These are phyloP conservation scores for Psittacus erithacus DNA, from an alignment of 2,113 vertebrate genomes.

Conservation along the genomic window DNA sequence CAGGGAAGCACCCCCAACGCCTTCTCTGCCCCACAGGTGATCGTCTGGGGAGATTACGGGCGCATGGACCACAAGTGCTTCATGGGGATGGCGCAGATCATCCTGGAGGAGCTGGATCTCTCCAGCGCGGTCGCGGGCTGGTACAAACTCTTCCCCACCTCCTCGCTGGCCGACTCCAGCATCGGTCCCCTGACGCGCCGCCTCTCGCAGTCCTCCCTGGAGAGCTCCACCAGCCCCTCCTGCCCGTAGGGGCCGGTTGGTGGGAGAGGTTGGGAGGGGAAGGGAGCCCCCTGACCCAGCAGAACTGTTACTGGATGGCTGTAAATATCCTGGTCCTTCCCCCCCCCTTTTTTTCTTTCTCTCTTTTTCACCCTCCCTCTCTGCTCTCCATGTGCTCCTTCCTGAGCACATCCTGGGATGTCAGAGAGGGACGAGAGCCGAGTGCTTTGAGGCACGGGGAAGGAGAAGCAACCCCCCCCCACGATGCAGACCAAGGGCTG, in stretches of 20 bases:
- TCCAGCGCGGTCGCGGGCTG: constrained; percentile 87
- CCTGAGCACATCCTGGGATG: neutral
- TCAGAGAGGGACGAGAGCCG: neutral
- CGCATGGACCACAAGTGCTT: constrained; percentile 99
- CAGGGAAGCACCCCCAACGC: neutral
- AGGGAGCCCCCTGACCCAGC: neutral
- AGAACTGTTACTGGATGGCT: constrained; percentile 34
- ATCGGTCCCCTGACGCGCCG: constrained; percentile 92
- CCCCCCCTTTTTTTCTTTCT: neutral
- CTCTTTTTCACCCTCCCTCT: neutral
- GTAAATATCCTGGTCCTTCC: constrained; percentile 63
- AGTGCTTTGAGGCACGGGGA: neutral
- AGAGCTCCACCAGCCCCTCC: constrained; percentile 96
- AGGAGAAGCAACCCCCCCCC: neutral
- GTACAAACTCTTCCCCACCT: constrained; percentile 99
- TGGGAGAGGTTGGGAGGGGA: neutral
- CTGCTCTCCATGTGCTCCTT: neutral
- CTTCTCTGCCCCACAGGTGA: constrained; percentile 78
- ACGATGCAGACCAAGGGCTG: neutral
- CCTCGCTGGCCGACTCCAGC: constrained; percentile 94
- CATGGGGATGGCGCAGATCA: constrained; percentile 99
- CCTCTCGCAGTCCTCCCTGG: constrained; percentile 96
- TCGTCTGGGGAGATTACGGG: constrained; percentile 98
- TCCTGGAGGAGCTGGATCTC: constrained; percentile 96
- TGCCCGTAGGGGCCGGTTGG: constrained; percentile 80